Percentiles rank a stretch among this genome's conserved stretches.
These are phyloP conservation scores for Thripadectes ignobilis DNA, from an alignment of 2,797 vertebrate species.

Conservation along the genomic window DNA sequence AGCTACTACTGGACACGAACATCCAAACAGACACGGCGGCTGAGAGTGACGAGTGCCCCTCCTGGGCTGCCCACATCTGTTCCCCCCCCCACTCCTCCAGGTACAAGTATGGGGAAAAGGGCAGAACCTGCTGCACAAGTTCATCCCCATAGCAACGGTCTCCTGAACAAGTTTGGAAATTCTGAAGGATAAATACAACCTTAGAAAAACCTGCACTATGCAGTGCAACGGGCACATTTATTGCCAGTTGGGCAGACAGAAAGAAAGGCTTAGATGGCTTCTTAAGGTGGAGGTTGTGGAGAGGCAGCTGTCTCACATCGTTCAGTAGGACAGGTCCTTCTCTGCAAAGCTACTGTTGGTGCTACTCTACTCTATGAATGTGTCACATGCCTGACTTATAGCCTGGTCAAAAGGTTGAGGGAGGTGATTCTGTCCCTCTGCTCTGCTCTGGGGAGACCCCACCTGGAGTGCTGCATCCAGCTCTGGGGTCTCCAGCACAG, in stretches of 20 bases:
- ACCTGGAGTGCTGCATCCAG: not conserved
- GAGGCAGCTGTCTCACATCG: not conserved
- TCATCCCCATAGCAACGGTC: not conserved
- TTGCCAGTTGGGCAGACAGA: not conserved
- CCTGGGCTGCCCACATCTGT: not conserved
- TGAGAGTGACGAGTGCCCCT: not conserved
- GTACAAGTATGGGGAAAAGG: rapidly evolving
- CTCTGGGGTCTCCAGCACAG: not conserved
- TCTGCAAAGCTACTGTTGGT: not conserved
- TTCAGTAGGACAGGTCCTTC: not conserved
- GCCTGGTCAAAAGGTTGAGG: not conserved
- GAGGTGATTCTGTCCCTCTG: not conserved
- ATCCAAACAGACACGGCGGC: not conserved
- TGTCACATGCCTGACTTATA: not conserved
- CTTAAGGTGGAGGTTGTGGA: not conserved
- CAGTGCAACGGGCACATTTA: not conserved
- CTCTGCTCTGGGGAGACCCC: not conserved
- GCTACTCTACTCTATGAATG: not conserved
- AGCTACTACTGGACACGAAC: not conserved
- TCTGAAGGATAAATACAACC: not conserved
- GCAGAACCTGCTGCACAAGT: not conserved
- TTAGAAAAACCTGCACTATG: not conserved
- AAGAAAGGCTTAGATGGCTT: not conserved
- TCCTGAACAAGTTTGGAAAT: not conserved
- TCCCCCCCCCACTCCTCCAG: not conserved